Evolutionary conservation across 2,113 vertebrate genomes (phyloP).

Genomic region (Micronycteris hirsuta): DNA sequence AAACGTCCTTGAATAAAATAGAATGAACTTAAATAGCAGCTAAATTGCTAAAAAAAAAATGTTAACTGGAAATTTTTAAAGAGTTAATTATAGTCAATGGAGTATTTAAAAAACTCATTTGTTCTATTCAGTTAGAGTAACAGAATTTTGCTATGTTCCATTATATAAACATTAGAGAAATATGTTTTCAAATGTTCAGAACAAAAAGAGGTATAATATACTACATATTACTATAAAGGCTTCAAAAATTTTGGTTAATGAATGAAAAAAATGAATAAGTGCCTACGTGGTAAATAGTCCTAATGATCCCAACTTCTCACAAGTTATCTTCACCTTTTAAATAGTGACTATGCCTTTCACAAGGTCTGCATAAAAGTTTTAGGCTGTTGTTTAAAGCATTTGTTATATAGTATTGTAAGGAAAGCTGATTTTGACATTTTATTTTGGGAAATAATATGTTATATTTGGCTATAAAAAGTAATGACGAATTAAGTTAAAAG

Average conservation of each 20-base stretch:
- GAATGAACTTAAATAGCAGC: conserved; percentile 50
- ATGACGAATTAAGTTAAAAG: neutral
- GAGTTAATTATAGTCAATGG: conserved; percentile 48
- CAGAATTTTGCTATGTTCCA: conserved; percentile 9
- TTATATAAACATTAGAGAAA: conserved; percentile 23
- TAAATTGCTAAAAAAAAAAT: conserved; percentile 45
- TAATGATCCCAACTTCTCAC: neutral
- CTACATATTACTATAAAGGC: neutral
- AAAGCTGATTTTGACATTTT: neutral
- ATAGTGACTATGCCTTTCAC: neutral
- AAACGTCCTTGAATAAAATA: conserved; percentile 25
- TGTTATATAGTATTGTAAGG: no score
- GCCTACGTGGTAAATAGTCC: neutral
- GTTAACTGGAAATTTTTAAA: neutral
- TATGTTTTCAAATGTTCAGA: neutral
- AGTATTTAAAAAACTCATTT: conserved; percentile 43
- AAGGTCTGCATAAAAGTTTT: neutral
- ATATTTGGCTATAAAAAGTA: neutral
- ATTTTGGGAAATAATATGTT: neutral
- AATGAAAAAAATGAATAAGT: neutral
- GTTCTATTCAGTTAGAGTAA: conserved; percentile 21
- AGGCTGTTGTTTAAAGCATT: neutral
- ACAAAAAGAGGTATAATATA: neutral
- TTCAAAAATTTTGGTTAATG: neutral
- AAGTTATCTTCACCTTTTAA: neutral